A percentile compares a stretch with the other conserved stretches of the same genome.
Conservation (phyloP, 2,113 vertebrate genomes). For the Pavo muticus region DNA sequence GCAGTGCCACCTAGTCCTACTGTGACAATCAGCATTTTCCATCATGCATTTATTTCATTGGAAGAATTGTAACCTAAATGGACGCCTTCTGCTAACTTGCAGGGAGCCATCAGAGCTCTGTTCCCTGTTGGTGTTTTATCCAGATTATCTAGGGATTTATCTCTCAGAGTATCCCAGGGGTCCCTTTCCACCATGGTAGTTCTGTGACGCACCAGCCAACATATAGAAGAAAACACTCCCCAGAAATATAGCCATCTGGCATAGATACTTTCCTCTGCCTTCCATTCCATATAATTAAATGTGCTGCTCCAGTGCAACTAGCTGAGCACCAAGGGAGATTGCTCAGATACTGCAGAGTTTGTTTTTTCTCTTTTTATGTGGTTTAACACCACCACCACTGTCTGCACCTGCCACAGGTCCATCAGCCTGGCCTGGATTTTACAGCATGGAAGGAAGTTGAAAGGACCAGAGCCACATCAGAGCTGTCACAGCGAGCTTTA, state of each 20-base stretch:
- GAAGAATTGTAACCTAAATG: not conserved
- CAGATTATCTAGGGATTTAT: not conserved
- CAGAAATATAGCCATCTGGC: not conserved
- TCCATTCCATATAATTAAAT: not conserved
- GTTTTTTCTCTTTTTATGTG: not conserved
- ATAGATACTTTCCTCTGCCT: not conserved
- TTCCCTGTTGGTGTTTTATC: not conserved
- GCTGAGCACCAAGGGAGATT: not conserved
- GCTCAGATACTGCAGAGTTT: not conserved
- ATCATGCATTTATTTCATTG: not conserved
- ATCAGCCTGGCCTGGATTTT: not conserved
- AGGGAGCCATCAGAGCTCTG: not conserved
- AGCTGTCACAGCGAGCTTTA: not conserved
- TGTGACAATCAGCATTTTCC: not conserved
- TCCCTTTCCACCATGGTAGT: not conserved
- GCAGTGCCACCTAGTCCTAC: not conserved
- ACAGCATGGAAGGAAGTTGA: not conserved
- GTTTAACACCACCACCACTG: not conserved
- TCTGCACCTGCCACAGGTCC: not conserved
- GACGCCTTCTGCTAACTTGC: not conserved
- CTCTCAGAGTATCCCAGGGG: not conserved
- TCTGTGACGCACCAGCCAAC: not conserved
- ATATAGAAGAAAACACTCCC: not conserved
- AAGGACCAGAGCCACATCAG: not conserved
- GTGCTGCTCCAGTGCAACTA: not conserved